These are phyloP conservation scores for Anastatus disparis DNA, from an alignment of 1,140 invertebrate genomes.

Conservation along the genomic window DNA sequence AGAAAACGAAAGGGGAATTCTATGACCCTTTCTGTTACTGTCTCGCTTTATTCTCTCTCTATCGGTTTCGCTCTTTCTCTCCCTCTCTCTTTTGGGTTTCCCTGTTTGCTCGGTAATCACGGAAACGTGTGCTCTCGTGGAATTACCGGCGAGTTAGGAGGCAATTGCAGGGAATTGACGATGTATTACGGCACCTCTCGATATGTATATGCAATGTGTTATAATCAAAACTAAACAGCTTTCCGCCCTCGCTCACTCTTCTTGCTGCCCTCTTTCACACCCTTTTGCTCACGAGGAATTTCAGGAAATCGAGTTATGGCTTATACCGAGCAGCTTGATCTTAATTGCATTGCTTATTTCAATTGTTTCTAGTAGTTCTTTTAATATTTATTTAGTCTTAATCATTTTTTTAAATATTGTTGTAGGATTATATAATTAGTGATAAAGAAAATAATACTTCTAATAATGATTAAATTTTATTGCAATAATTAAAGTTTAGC, in stretches of 20 bases:
- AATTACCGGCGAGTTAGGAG: constrained; percentile 8
- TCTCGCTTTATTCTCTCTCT: not conserved
- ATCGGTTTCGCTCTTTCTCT: not conserved
- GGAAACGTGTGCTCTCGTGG: constrained; percentile 18
- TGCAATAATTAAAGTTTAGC: too few species aligned
- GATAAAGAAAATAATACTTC: too few species aligned
- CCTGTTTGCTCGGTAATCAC: constrained; percentile 43
- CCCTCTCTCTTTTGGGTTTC: not conserved
- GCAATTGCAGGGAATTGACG: constrained; percentile 1
- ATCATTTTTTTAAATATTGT: too few species aligned
- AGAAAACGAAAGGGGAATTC: constrained; percentile 18
- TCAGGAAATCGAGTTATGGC: not conserved
- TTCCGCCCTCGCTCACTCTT: too few species aligned
- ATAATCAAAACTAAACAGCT: constrained; percentile 10
- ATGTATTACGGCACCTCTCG: not conserved
- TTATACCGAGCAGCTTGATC: not conserved
- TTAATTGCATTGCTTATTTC: too few species aligned
- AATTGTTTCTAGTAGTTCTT: too few species aligned
- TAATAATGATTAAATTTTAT: too few species aligned
- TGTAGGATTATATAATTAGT: too few species aligned
- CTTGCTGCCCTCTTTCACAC: not conserved
- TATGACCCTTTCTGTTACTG: too few species aligned
- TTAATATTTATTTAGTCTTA: too few species aligned
- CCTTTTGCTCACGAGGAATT: not conserved
- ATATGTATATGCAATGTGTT: not conserved